Evolutionary conservation across 92 coral and sea anemone genomes (phyloP), one percentile per base, ranked within the genome.

Genomic region (Porites divaricata): DNA sequence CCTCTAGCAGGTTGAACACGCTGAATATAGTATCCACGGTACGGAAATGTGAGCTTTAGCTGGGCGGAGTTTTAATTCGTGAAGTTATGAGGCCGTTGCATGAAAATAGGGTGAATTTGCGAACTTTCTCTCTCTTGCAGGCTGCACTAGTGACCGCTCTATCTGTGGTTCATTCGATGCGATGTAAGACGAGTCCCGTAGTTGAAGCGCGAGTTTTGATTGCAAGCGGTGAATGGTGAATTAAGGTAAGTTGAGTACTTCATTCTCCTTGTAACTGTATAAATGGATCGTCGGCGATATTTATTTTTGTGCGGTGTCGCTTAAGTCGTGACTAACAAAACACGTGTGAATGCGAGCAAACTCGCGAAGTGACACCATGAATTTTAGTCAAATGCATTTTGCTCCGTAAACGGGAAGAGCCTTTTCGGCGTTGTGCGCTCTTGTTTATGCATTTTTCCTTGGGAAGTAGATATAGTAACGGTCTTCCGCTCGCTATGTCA

Each of bases 181-280:
- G 77, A 91, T 94, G 98, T 94, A 89, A 94, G 95, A 88, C 98
- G 98, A 94, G 95, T 94, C 98, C 90, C 74, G 90, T 59, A 56
- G 65, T 88, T 81, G 94, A 79, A 95, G 98, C 96, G 98, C 98
- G 95, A 96, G 99, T 93, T 96, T 96, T 96, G 98, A 92, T 96
- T 96, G 98, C 99, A 96, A 94, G 94, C 95, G 93, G 98, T 94
- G 98, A 92, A 92, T 95, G 98, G 98, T 91, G 95, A 96, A 94
- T 96, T 96, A 92, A 90, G 95, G 99, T 96, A 96, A 96, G 99
- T 96, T 96, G 99, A 96, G 99, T 93, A 93, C 96, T 94, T 92
- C 92, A 95, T 96, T 91, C 95, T 66, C 93, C 88, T 89, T 92
- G 91, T 89, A 89, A 92, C 88, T 92, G 89, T 81, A 92, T 92